Evolutionary conservation across 2,797 vertebrate species (phyloP).

Genomic region (Tenualosa thibaudeaui): DNA sequence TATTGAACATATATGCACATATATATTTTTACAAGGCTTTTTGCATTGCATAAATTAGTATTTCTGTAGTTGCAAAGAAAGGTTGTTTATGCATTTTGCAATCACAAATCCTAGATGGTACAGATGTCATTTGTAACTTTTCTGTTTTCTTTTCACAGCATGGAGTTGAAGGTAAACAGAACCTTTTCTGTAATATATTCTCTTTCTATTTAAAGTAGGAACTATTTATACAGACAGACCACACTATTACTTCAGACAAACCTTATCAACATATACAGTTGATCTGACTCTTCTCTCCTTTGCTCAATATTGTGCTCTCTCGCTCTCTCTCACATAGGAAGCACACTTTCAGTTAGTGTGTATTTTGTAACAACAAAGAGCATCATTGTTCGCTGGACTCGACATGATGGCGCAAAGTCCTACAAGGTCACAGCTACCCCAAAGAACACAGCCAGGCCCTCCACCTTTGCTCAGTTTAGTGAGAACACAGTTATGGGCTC

Average conservation of each 20-base stretch:
- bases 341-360: slow-evolving; percentile 58
- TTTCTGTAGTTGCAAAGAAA: too few relatives aligned
- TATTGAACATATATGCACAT: too few relatives aligned
- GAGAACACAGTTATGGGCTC: slow-evolving; percentile 75
- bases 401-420: slow-evolving; percentile 64
- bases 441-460: slow-evolving; percentile 43
- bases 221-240: background rate
- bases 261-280: background rate
- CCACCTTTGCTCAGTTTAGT: slow-evolving; percentile 66
- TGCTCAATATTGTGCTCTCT: background rate
- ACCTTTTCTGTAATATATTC: background rate
- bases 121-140: background rate
- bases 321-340: slow-evolving; percentile 53
- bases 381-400: slow-evolving; percentile 70
- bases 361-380: slow-evolving; percentile 73
- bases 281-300: background rate
- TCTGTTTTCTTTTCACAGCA: background rate
- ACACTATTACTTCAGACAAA: background rate
- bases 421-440: slow-evolving; percentile 71
- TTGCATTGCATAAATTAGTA: too few relatives aligned
- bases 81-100: background rate
- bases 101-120: background rate
- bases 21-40: too few relatives aligned
- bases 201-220: background rate
- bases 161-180: background rate